phyloP scores from a whole-genome alignment of 2,888 invertebrate genomes.

The Prosapia bicincta region DNA sequence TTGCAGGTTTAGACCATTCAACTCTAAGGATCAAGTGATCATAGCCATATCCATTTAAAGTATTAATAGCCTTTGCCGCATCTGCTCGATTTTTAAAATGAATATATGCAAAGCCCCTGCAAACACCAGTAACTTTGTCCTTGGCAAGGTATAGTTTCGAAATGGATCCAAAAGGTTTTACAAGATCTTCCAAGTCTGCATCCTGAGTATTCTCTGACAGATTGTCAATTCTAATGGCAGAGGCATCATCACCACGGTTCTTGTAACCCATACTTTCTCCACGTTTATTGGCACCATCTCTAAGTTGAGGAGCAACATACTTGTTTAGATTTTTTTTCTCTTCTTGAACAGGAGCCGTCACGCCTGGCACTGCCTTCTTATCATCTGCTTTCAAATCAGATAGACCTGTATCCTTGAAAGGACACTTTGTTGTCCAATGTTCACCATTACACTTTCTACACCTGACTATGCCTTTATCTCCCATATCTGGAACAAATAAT shows the following conservation, averaged over 20 bases:
- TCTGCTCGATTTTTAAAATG: constrained; percentile 90
- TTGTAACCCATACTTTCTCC: constrained; percentile 62
- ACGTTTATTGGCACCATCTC: constrained; percentile 79
- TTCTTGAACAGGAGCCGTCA: constrained; percentile 30
- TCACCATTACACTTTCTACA: constrained; percentile 92
- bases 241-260: constrained; percentile 67
- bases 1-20: constrained; percentile 89
- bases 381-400: constrained; percentile 23
- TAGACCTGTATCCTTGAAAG: constrained; percentile 81
- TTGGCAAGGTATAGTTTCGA: constrained; percentile 92
- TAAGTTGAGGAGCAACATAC: constrained; percentile 84
- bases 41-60: constrained; percentile 90
- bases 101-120: constrained; percentile 97
- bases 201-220: constrained; percentile 95
- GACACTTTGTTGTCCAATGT: constrained; percentile 98
- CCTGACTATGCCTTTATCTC: constrained; percentile 62
- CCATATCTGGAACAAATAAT: constrained; percentile 33
- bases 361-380: constrained; percentile 31
- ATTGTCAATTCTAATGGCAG: constrained; percentile 94
- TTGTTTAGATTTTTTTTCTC: constrained; percentile 54
- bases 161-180: constrained; percentile 89
- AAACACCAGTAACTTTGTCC: constrained; percentile 81
- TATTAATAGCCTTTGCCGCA: constrained; percentile 87
- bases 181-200: constrained; percentile 92
- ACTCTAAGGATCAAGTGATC: constrained; percentile 97